Conservation (phyloP, 2,797 vertebrate species). For the Oreochromis grahami region DNA sequence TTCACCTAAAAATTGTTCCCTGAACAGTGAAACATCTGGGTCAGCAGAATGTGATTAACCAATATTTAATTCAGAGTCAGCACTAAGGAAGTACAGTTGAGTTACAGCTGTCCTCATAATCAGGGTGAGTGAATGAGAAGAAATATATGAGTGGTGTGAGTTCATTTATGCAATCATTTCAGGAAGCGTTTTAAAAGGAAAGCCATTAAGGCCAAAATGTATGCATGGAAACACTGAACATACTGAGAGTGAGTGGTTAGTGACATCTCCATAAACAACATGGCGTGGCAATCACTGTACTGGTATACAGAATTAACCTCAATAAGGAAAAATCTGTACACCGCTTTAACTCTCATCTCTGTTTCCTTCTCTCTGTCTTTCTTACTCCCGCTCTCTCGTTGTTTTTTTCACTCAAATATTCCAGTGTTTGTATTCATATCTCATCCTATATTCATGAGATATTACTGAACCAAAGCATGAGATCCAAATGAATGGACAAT, state of each 20-base stretch:
- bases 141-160: not conserved
- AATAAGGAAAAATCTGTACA: not conserved
- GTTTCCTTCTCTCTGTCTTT: not conserved
- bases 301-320: not conserved
- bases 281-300: not conserved
- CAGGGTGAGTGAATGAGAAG: not conserved
- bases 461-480: constrained; percentile 50
- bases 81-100: constrained; percentile 27
- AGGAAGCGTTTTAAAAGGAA: not conserved
- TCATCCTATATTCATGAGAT: constrained; percentile 53
- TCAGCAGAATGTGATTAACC: not conserved
- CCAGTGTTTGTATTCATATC: constrained; percentile 47
- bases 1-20: not conserved
- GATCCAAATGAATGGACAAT: constrained; percentile 56
- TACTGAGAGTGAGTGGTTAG: not conserved
- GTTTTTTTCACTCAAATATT: constrained; percentile 14
- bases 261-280: not conserved
- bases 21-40: not conserved
- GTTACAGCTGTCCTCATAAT: constrained; percentile 24
- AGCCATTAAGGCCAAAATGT: not conserved
- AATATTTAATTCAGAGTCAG: not conserved
- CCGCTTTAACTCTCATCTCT: not conserved
- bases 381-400: not conserved
- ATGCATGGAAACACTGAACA: not conserved
- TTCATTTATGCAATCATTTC: not conserved